These are phyloP conservation scores for Littorina saxatilis DNA, from an alignment of 1,140 invertebrate species.

Conservation along the genomic window DNA sequence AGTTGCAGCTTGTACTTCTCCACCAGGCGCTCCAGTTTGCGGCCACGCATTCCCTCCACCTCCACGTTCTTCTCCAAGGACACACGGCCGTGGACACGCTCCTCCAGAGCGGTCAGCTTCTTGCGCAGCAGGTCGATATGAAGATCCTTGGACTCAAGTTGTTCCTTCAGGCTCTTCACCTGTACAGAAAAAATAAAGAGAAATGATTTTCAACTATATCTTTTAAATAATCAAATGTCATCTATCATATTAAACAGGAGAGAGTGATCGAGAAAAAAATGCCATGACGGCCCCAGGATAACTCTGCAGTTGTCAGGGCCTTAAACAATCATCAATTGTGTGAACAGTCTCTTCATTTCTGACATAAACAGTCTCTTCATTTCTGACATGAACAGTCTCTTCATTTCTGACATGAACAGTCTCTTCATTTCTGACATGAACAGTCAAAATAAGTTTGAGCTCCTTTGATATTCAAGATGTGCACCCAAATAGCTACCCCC, in stretches of 20 bases:
- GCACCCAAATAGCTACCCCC: too few species aligned
- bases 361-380: too few species aligned
- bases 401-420: too few species aligned
- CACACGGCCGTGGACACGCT: constrained; percentile 63
- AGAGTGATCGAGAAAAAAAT: background rate
- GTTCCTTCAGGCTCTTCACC: constrained; percentile 86
- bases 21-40: constrained; percentile 69
- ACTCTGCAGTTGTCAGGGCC: background rate
- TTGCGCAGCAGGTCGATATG: constrained; percentile 92
- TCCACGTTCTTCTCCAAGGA: constrained; percentile 71
- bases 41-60: constrained; percentile 61
- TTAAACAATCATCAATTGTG: background rate
- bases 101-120: constrained; percentile 79
- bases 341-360: too few species aligned
- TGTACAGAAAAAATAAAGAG: constrained; percentile 6
- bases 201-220: background rate
- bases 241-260: background rate
- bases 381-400: too few species aligned
- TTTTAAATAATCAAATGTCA: background rate
- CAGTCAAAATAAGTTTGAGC: too few species aligned
- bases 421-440: too few species aligned
- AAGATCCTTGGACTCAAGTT: constrained; percentile 92
- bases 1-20: constrained; percentile 73
- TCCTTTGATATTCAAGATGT: too few species aligned
- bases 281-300: background rate